Conservation (phyloP, 2,888 invertebrate genomes). For the Caenorhabditis afra region DNA sequence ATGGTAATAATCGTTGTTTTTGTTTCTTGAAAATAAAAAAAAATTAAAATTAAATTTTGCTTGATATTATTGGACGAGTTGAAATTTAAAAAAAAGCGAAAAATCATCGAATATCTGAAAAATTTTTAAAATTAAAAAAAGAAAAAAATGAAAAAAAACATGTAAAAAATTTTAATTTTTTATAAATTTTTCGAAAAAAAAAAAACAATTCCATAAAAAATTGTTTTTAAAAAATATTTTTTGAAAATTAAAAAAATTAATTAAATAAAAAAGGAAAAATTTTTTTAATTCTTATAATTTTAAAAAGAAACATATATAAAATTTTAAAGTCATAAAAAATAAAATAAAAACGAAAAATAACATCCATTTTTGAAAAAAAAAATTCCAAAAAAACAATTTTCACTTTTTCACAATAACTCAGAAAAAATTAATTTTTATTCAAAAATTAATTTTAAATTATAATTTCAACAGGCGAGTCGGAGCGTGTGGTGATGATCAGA, state of each 20-base stretch:
- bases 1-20: slow-evolving; percentile 23
- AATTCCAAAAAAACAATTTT: not conserved
- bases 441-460: too few relatives aligned
- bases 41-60: too few relatives aligned
- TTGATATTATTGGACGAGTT: too few relatives aligned
- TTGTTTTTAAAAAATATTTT: not conserved
- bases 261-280: not conserved
- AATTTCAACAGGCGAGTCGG: slow-evolving; percentile 50
- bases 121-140: not conserved
- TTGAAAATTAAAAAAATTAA: not conserved
- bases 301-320: too few relatives aligned
- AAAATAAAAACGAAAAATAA: too few relatives aligned
- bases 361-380: too few relatives aligned
- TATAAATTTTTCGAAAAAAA: not conserved
- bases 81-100: too few relatives aligned
- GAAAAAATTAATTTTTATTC: too few relatives aligned
- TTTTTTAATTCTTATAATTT: not conserved
- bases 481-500: slow-evolving; percentile 46
- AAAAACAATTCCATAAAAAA: too few relatives aligned
- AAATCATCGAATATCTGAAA: not conserved
- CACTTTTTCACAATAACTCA: too few relatives aligned
- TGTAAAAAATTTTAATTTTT: not conserved
- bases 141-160: not conserved
- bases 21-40: too few relatives aligned
- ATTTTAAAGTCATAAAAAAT: too few relatives aligned